Conservation (phyloP, 2,888 invertebrate species). For the Poecilobothrus nobilitatus region DNA sequence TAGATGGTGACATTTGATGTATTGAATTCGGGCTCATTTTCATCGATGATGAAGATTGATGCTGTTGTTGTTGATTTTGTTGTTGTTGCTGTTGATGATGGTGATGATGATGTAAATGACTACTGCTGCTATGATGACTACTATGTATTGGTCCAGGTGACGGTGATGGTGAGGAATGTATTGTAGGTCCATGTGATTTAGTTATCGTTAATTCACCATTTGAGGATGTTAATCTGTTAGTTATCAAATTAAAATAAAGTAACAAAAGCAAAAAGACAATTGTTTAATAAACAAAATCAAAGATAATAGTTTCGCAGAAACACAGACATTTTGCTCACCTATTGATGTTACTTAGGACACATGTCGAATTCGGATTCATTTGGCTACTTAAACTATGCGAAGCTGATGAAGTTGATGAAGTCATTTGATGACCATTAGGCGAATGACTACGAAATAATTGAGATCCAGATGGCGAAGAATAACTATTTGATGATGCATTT, state of each 20-base stretch:
- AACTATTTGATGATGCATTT: constrained; percentile 22
- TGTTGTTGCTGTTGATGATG: constrained; percentile 21
- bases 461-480: constrained; percentile 26
- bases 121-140: constrained; percentile 24
- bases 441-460: constrained; percentile 33
- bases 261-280: constrained; percentile 9
- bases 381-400: constrained; percentile 32
- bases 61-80: constrained; percentile 37
- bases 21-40: constrained; percentile 53
- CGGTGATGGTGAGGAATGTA: constrained; percentile 26
- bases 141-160: constrained; percentile 32
- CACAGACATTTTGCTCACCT: constrained; percentile 44
- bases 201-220: constrained; percentile 79
- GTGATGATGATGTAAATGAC: constrained; percentile 18
- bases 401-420: constrained; percentile 36
- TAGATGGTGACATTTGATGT: constrained; percentile 50
- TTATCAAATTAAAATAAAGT: constrained; percentile 22
- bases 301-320: not conserved
- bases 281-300: constrained; percentile 11
- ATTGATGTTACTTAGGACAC: constrained; percentile 58
- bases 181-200: constrained; percentile 57
- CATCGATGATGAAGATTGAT: constrained; percentile 46
- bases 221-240: constrained; percentile 57
- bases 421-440: constrained; percentile 26
- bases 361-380: constrained; percentile 25